Evolutionary conservation across 2,113 vertebrate species (phyloP).

Genomic region (Entomyzon cyanotis): DNA sequence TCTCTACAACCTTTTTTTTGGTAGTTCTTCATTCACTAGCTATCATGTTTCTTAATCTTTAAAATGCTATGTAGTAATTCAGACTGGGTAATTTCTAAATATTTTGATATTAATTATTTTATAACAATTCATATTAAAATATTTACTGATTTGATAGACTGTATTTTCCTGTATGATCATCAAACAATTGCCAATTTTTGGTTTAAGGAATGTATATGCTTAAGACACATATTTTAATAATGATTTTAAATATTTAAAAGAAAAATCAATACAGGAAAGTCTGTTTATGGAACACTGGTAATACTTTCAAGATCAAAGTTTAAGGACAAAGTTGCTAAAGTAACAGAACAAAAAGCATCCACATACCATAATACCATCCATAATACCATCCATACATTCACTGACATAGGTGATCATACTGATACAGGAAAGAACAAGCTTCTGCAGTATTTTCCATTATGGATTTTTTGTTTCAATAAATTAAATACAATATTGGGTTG

Average conservation of each 20-base stretch:
- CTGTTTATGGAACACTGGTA: not conserved
- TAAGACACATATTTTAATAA: not conserved
- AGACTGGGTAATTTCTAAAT: not conserved
- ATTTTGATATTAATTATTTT: not conserved
- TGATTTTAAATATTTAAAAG: not conserved
- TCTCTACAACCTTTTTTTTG: not conserved
- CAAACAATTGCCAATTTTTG: not conserved
- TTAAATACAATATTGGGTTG: not conserved
- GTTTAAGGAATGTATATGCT: not conserved
- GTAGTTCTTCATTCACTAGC: not conserved
- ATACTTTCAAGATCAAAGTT: not conserved
- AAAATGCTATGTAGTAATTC: not conserved
- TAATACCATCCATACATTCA: not conserved
- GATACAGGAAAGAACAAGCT: not conserved
- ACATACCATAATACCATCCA: not conserved
- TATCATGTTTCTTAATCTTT: not conserved
- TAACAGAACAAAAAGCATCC: not conserved
- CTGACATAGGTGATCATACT: not conserved
- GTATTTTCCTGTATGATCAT: not conserved
- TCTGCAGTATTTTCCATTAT: not conserved
- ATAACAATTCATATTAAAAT: not conserved
- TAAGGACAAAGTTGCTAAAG: not conserved
- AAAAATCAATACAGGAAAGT: not conserved
- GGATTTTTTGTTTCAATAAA: not conserved
- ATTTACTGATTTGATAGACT: not conserved